phyloP scores from a whole-genome alignment of 2,888 invertebrate genomes.

The Drosophila flavopinicola region DNA sequence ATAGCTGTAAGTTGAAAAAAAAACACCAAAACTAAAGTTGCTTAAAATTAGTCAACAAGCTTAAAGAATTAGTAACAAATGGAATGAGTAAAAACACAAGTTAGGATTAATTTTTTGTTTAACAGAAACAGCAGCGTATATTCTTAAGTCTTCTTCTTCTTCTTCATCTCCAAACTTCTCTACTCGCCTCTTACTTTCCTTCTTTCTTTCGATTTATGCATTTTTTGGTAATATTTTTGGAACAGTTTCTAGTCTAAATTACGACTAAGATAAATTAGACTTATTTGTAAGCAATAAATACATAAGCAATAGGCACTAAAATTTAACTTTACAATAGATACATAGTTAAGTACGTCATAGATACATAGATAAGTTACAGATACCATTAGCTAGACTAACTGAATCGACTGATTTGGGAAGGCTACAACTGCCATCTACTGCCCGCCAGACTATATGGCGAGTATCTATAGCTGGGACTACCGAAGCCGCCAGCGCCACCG shows the following conservation, averaged over 20 bases:
- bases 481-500: slow-evolving; percentile 80
- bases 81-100: slow-evolving; percentile 67
- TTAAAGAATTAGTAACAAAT: slow-evolving; percentile 37
- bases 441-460: slow-evolving; percentile 83
- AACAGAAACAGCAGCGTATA: slow-evolving; percentile 76
- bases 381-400: slow-evolving; percentile 44
- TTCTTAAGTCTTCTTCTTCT: slow-evolving; percentile 50
- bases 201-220: slow-evolving; percentile 21
- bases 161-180: slow-evolving; percentile 11
- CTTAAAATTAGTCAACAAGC: slow-evolving; percentile 54
- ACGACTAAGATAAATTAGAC: slow-evolving; percentile 62
- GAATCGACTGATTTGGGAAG: slow-evolving; percentile 17
- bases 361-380: slow-evolving; percentile 38
- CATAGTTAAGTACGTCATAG: slow-evolving; percentile 37
- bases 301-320: slow-evolving; percentile 71
- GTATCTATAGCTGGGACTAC: slow-evolving; percentile 84
- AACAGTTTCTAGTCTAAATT: slow-evolving; percentile 49
- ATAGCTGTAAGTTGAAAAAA: slow-evolving; percentile 4
- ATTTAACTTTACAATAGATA: slow-evolving; percentile 47
- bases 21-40: not conserved
- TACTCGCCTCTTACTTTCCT: slow-evolving; percentile 6
- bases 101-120: slow-evolving; percentile 66
- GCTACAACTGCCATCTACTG: slow-evolving; percentile 84
- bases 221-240: slow-evolving; percentile 62
- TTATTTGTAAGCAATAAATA: slow-evolving; percentile 75